Conservation (phyloP, 64 coral and sea anemone genomes). For the Platygyra sinensis region DNA sequence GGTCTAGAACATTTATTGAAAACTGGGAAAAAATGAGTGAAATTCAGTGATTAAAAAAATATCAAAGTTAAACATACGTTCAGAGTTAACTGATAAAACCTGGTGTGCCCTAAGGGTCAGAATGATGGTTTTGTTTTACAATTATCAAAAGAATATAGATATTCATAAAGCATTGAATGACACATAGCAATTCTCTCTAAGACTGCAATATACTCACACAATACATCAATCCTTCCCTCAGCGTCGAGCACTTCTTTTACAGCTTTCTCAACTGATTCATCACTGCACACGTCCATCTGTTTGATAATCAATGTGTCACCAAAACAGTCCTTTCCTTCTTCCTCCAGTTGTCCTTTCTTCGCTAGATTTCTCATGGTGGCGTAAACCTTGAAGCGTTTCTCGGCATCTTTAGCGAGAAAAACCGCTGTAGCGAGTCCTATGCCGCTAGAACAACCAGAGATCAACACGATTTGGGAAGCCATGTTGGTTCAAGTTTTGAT, state of each 20-base stretch:
- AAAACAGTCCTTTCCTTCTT: conserved; percentile 59
- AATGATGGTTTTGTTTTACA: no score
- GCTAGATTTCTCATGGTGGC: conserved; percentile 83
- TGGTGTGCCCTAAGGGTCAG: no score
- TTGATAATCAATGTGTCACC: conserved; percentile 70
- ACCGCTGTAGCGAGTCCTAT: conserved; percentile 73
- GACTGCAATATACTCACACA: conserved; percentile 23
- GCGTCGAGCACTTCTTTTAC: conserved; percentile 35
- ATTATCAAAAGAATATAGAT: neutral
- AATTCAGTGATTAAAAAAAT: no score
- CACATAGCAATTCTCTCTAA: neutral
- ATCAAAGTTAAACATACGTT: no score
- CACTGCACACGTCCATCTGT: conserved; percentile 70
- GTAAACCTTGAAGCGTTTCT: conserved; percentile 88
- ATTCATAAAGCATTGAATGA: no score
- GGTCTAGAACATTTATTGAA: no score
- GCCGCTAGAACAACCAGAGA: conserved; percentile 80
- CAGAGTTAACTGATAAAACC: no score
- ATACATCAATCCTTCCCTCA: conserved; percentile 52
- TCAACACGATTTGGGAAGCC: conserved; percentile 55
- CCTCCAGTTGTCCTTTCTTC: conserved; percentile 71
- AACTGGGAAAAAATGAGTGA: no score
- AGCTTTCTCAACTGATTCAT: conserved; percentile 65
- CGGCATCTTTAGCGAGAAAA: conserved; percentile 66
- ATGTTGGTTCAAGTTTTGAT: neutral